Base-by-base conservation (phyloP, 2,113 vertebrate genomes). In the Carassius gibelio region DNA sequence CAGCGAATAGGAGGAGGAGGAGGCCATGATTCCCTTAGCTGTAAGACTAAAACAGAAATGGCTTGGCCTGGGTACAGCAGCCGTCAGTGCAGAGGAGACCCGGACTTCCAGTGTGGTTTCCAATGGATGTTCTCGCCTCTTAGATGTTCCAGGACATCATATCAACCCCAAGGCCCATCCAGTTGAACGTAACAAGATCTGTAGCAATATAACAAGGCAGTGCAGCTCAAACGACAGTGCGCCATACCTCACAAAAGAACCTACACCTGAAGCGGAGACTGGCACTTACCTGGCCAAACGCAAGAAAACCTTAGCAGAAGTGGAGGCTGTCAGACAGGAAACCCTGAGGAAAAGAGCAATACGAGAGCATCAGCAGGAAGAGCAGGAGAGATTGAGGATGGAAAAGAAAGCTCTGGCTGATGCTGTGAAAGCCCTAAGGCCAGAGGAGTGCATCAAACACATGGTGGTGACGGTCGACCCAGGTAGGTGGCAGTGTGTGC, bases 371-470 rank as follows among this genome's bases (percentile, higher is more conserved):
- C 90, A 83, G 85, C 90, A 88, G 84, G 82, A 52, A 59, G 90
- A 9, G 68, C 94, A 89, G 81, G 92, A 92, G 77, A 89, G 90
- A 74, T 91, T 95, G 52, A 95, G 89, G 75, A 93, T 89, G 13
- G 92, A 90, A 89, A 94, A 85, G 87, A 94, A 88, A 79, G 92
- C 90, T 0, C 38, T 91, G 82, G 92, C 88, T 2, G 90, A 90
- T 45, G 90, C 89, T 23, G 88, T 91, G 71, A 96, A 94, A 86
- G 95, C 95, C 75, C 94, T 93, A 90, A 94, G 92, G 78, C 97
- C 96, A 0, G 96, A 96, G 80, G 96, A 97, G 52, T 96, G 96
- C 88, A 90, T 96, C 61, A 97, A 96, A 72, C 93, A 96, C 88
- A 89, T 97, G 21, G 90, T 93, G 3, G 96, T 94, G 71, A 89